A percentile compares a stretch with the other conserved stretches of the same genome.
Evolutionary conservation across 2,113 vertebrate species (phyloP).

Genomic region (Lepisosteus osseus): DNA sequence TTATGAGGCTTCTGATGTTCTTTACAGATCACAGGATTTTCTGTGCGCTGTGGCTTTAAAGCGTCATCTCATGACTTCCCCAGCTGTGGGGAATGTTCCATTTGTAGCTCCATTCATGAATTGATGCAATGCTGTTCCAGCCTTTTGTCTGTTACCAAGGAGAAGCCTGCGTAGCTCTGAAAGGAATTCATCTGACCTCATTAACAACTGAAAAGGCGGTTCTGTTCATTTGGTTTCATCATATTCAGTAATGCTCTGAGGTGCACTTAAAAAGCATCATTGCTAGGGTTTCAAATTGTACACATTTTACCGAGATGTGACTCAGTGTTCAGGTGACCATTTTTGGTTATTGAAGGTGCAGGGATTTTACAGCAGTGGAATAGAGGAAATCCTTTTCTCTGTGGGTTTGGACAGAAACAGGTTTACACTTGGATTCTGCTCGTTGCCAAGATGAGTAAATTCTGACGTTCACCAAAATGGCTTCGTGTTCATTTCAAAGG

Average conservation of each 20-base stretch:
- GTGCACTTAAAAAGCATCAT: constrained; percentile 15
- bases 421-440: neutral
- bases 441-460: neutral
- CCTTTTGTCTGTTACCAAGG: constrained; percentile 56
- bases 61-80: too few relatives aligned
- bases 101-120: constrained; percentile 35
- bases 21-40: too few relatives aligned
- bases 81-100: neutral
- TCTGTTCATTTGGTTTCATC: constrained; percentile 27
- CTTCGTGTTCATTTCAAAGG: too few relatives aligned
- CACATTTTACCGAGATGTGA: too few relatives aligned
- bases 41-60: too few relatives aligned
- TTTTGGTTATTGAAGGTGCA: too few relatives aligned
- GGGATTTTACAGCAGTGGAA: too few relatives aligned
- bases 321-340: too few relatives aligned
- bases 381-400: neutral
- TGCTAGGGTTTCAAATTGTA: too few relatives aligned
- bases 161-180: constrained; percentile 39
- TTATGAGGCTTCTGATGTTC: too few relatives aligned
- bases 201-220: constrained; percentile 57
- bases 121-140: constrained; percentile 1
- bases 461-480: too few relatives aligned
- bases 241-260: constrained; percentile 39
- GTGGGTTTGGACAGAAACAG: neutral
- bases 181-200: constrained; percentile 47